These are phyloP conservation scores for Drosophila robusta DNA, from an alignment of 2,888 invertebrate species.

Conservation along the genomic window DNA sequence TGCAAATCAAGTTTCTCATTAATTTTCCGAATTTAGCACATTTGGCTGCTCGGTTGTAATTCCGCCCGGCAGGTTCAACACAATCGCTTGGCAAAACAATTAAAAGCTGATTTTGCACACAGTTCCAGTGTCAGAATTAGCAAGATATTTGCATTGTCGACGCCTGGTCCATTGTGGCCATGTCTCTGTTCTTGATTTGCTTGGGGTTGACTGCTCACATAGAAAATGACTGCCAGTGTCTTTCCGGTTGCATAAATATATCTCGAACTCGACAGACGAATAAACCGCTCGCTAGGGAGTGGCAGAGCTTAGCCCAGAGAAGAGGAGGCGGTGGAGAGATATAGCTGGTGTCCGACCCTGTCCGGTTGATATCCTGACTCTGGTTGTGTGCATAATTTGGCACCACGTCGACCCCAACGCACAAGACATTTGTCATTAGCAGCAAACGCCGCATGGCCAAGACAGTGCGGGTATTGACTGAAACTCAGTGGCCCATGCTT, in stretches of 20 bases:
- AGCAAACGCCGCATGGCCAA: constrained; percentile 6
- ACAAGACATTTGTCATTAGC: constrained; percentile 52
- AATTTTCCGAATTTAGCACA: not conserved
- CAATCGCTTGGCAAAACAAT: constrained; percentile 23
- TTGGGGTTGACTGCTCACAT: constrained; percentile 27
- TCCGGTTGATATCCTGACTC: constrained; percentile 14
- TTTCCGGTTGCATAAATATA: constrained; percentile 39
- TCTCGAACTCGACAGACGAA: constrained; percentile 28
- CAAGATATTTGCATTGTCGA: constrained; percentile 34
- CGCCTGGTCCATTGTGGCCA: constrained; percentile 2
- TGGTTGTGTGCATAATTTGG: constrained; percentile 48
- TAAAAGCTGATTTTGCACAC: constrained; percentile 12
- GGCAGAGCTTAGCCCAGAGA: too few species aligned
- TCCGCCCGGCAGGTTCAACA: not conserved
- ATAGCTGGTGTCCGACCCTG: constrained; percentile 2
- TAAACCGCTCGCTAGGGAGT: constrained; percentile 32
- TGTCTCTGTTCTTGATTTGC: constrained; percentile 23
- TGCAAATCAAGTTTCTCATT: not conserved
- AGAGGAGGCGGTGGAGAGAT: too few species aligned
- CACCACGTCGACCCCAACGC: constrained; percentile 7
- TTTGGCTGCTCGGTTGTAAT: not conserved
- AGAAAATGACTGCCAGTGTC: constrained; percentile 31
- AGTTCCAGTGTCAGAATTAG: constrained; percentile 6
- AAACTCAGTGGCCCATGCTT: constrained; percentile 17
- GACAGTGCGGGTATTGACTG: constrained; percentile 4